A percentile compares a stretch with the other conserved stretches of the same genome.
Evolutionary conservation across 2,113 vertebrate genomes (phyloP).

Genomic region (Melanostigma gelatinosum): DNA sequence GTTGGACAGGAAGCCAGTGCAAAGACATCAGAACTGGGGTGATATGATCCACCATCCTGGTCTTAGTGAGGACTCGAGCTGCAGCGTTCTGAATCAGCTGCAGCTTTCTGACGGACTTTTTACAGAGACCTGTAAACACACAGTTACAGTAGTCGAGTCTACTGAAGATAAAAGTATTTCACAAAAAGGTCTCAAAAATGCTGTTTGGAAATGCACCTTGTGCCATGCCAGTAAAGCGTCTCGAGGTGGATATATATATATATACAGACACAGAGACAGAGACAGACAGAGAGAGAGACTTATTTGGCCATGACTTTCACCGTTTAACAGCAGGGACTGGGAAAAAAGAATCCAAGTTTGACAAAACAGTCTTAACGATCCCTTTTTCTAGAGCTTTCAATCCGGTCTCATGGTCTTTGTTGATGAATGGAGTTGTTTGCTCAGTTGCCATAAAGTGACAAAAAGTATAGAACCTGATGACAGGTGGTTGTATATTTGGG

Average conservation of each 20-base stretch:
- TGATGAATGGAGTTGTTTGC: not conserved
- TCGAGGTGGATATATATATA: not conserved
- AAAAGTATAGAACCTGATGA: not conserved
- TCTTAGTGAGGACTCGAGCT: no score
- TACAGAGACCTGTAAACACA: no score
- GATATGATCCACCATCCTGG: no score
- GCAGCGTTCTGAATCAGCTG: no score
- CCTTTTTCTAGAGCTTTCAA: not conserved
- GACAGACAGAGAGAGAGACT: not conserved
- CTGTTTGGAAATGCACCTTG: not conserved
- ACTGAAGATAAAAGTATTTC: no score
- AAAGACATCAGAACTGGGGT: no score
- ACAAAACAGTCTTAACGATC: no score
- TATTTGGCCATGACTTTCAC: not conserved
- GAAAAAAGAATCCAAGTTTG: no score
- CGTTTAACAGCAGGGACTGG: not conserved
- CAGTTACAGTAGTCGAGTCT: no score
- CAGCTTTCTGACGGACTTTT: no score
- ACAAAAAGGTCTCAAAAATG: not conserved
- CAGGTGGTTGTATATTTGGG: not conserved
- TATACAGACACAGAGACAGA: no score
- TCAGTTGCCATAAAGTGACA: not conserved
- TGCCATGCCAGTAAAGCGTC: not conserved
- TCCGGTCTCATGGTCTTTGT: not conserved
- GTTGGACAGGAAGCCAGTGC: no score